Base-by-base conservation (phyloP, 2,113 vertebrate genomes). In the Centropus unirufus region DNA sequence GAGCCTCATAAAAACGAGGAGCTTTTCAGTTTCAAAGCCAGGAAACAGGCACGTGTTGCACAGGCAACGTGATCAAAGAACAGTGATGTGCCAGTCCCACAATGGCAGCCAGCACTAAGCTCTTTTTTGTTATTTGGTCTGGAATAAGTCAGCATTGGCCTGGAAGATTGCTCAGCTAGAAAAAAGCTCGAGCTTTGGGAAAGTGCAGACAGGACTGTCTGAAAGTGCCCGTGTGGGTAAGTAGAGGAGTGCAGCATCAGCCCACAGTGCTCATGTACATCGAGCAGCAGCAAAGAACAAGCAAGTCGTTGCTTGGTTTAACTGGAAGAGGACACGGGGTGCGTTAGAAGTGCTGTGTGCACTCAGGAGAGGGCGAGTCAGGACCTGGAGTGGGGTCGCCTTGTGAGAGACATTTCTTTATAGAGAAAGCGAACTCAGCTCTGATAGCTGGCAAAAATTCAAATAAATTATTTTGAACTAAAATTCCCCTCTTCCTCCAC, bases 1-100 rank as follows among this genome's bases (percentile, higher is more conserved):
- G 68, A 86, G 57, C 63, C 52, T 91, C 17, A 30, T 76, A 89
- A 80, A 14, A 27, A 55, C 32, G 40, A 24, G n/a, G 32, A 93
- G 42, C 17, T 86, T 93, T 74, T 86, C 49, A 68, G 29, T 83
- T 39, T 36, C 47, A 83, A 42, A 91, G 74, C 67, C 87, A 74
- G 46, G 27, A 21, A 85, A 80, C 42, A 73, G 72, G 74, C 42
- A 79, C 46, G 51, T 24, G 11, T 87, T 90, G 59, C 40, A 49
- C 30, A 51, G 66, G 54, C 11, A 36, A 2, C 1, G 3, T 64
- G 75, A 75, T 26, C 9, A 8, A 90, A 87, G 61, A 93, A n/a
- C 27, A 51, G 0, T 22, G 23, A 63, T 78, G 18, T 78, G 49
- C 72, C 59, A 16, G 77, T 85, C 76, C 59, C 26, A n/a, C 47